Percentiles rank a stretch among this genome's conserved stretches.
These are phyloP conservation scores for Phyllostomus hastatus DNA, from an alignment of 2,113 vertebrate species.

Conservation along the genomic window DNA sequence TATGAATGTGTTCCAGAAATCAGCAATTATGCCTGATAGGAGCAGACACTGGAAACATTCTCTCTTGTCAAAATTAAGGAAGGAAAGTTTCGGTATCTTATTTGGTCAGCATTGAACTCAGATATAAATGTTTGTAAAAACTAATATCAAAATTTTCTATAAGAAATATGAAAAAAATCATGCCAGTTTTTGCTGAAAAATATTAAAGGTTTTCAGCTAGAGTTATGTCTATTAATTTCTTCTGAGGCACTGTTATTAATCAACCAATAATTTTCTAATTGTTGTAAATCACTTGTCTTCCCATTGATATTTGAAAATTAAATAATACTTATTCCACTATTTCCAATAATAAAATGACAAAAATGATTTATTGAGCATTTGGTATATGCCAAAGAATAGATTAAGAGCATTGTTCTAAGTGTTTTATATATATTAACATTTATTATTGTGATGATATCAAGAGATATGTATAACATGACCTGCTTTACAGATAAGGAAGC, in stretches of 20 bases:
- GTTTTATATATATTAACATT: neutral
- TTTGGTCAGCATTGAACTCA: neutral
- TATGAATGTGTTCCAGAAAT: neutral
- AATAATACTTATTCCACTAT: neutral
- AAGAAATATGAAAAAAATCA: neutral
- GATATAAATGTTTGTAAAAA: neutral
- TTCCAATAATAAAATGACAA: neutral
- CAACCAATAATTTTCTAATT: neutral
- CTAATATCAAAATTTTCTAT: neutral
- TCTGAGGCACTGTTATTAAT: neutral
- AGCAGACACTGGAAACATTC: neutral
- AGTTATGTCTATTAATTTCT: neutral
- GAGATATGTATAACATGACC: neutral
- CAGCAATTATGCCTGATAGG: neutral
- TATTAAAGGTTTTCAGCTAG: neutral
- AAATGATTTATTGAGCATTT: neutral
- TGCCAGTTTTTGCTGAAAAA: neutral
- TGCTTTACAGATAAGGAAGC: neutral
- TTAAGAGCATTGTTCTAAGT: neutral
- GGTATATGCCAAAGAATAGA: neutral
- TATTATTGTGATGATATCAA: neutral
- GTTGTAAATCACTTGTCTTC: neutral
- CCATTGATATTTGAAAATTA: neutral
- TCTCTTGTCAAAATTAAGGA: neutral
- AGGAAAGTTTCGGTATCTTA: neutral